phyloP scores from a whole-genome alignment of 2,113 vertebrate genomes.

The Nothobranchius kuhntae region DNA sequence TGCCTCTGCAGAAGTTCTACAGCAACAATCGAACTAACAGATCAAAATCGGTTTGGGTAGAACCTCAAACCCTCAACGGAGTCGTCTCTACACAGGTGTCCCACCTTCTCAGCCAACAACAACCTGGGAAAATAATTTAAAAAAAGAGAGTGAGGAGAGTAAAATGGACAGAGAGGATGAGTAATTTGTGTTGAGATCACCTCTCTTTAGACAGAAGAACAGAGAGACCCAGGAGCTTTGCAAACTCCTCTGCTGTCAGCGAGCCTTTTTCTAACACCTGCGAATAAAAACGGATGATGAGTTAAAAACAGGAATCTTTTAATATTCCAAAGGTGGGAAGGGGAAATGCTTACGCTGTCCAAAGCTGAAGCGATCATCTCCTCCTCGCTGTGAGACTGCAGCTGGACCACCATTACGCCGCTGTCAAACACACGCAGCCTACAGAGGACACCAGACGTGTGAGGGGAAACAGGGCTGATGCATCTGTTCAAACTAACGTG shows the following conservation, averaged over 20 bases:
- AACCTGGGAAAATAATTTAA: conserved; percentile 74
- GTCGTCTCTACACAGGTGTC: conserved; percentile 95
- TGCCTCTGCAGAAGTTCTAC: not conserved
- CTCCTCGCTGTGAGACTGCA: conserved; percentile 96
- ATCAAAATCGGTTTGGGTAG: conserved; percentile 95
- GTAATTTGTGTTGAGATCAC: conserved; percentile 64
- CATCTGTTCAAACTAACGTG: not conserved
- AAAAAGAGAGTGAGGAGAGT: not conserved
- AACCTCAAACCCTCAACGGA: conserved; percentile 97
- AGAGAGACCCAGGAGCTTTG: conserved; percentile 94
- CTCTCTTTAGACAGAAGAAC: conserved; percentile 97
- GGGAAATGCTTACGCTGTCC: conserved; percentile 85
- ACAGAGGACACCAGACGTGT: conserved; percentile 39
- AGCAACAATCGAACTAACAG: conserved; percentile 27
- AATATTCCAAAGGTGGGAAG: not conserved
- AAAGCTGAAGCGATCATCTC: conserved; percentile 96
- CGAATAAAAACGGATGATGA: not conserved
- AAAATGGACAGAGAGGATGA: not conserved
- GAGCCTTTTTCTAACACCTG: conserved; percentile 97
- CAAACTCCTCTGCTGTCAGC: conserved; percentile 95
- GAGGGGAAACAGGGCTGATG: not conserved
- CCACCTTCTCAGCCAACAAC: conserved; percentile 96
- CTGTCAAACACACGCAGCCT: conserved; percentile 97
- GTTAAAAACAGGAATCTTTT: not conserved
- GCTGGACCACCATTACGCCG: conserved; percentile 98